Percentiles rank a stretch among this genome's conserved stretches.
Evolutionary conservation across 2,888 invertebrate species (phyloP).

Genomic region (Nymphalis c-album): DNA sequence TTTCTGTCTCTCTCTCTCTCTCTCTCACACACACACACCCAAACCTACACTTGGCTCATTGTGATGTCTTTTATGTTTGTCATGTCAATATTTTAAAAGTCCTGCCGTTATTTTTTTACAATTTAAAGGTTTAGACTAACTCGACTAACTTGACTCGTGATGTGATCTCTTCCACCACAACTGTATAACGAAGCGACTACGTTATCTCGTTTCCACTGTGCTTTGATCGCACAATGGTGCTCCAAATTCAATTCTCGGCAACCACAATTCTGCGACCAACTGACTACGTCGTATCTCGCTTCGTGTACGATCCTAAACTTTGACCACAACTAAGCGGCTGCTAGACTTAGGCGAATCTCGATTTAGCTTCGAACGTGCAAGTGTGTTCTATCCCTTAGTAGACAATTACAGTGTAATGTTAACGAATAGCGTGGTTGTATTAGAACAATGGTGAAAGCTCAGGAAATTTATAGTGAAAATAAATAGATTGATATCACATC

Average conservation of each 20-base stretch:
- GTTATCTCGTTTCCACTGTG: neutral
- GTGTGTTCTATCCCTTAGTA: neutral
- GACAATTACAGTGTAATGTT: neutral
- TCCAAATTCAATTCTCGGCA: neutral
- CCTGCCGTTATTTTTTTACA: too few species aligned
- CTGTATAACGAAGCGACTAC: neutral
- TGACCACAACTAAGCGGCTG: neutral
- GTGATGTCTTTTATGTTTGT: too few species aligned
- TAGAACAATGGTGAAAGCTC: constrained; percentile 24
- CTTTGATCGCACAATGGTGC: neutral
- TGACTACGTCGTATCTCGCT: neutral
- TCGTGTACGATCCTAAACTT: neutral
- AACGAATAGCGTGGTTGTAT: neutral
- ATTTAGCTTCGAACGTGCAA: neutral
- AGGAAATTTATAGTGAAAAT: constrained; percentile 10
- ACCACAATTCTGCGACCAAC: neutral
- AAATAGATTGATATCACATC: constrained; percentile 2
- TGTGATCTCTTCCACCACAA: neutral
- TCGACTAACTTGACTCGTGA: too few species aligned
- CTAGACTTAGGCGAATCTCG: neutral
- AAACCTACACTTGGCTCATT: too few species aligned
- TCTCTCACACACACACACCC: too few species aligned
- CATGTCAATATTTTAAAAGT: too few species aligned
- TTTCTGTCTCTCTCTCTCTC: too few species aligned
- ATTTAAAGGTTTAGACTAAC: too few species aligned